phyloP scores from a whole-genome alignment of 2,797 vertebrate species.

The Astyanax mexicanus region DNA sequence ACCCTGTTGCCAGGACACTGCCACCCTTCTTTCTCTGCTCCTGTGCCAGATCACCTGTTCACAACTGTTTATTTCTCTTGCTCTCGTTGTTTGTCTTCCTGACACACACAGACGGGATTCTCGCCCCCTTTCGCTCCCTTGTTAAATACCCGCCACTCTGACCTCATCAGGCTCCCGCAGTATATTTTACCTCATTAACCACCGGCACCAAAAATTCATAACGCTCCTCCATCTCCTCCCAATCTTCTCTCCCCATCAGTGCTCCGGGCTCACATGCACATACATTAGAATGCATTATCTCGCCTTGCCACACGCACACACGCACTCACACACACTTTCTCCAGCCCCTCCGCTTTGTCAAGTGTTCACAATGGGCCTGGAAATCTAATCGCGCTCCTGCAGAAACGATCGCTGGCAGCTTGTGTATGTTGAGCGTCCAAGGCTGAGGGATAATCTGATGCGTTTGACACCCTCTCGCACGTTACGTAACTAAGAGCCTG shows the following conservation, averaged over 20 bases:
- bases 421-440: slow-evolving; percentile 33
- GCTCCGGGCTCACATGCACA: slow-evolving; percentile 34
- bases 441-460: slow-evolving; percentile 35
- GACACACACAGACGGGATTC: slow-evolving; percentile 4
- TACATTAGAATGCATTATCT: slow-evolving; percentile 50
- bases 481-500: slow-evolving; percentile 40
- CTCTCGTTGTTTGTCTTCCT: neutral
- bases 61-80: slow-evolving; percentile 45
- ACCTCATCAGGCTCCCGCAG: slow-evolving; percentile 17
- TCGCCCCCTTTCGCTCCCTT: slow-evolving; percentile 2
- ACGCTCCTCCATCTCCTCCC: slow-evolving; percentile 10
- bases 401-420: slow-evolving; percentile 21
- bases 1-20: slow-evolving; percentile 52
- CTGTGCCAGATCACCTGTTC: slow-evolving; percentile 45
- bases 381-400: slow-evolving; percentile 18
- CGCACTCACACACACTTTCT: neutral
- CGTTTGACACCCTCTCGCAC: slow-evolving; percentile 13
- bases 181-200: slow-evolving; percentile 22
- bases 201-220: slow-evolving; percentile 16
- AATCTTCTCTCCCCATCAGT: slow-evolving; percentile 29
- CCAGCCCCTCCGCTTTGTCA: slow-evolving; percentile 25
- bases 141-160: slow-evolving; percentile 32
- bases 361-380: neutral
- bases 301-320: neutral
- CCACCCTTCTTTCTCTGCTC: slow-evolving; percentile 28